Conservation (phyloP, 2,888 invertebrate species). For the Parnassius apollo region DNA sequence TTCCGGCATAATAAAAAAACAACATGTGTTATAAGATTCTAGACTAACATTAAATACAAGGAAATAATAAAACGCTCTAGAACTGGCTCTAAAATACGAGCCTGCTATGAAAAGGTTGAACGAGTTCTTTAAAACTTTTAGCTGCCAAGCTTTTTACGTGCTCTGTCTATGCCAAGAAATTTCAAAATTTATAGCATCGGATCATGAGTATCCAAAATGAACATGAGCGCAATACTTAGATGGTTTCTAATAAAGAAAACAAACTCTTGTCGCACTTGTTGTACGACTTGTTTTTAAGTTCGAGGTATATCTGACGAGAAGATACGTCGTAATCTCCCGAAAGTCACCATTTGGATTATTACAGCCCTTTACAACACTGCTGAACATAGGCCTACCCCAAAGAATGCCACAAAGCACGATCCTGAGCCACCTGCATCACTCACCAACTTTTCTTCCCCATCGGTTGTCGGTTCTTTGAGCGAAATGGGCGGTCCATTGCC, state of each 20-base stretch:
- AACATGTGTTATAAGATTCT: neutral
- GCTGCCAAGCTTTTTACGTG: conserved; percentile 19
- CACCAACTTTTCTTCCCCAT: too few species aligned
- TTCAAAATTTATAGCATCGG: conserved; percentile 15
- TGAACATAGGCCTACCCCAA: too few species aligned
- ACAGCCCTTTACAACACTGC: neutral
- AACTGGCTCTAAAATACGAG: conserved; percentile 12
- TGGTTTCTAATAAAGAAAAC: neutral
- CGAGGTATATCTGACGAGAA: too few species aligned
- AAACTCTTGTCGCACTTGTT: too few species aligned
- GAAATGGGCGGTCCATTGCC: too few species aligned
- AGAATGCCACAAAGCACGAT: too few species aligned
- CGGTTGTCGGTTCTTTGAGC: too few species aligned
- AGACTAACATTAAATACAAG: neutral
- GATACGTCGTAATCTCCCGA: too few species aligned
- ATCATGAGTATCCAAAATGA: conserved; percentile 10
- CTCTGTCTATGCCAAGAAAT: conserved; percentile 15
- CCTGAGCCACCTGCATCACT: too few species aligned
- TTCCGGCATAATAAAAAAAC: neutral
- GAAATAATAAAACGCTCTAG: conserved; percentile 4
- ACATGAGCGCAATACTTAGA: neutral
- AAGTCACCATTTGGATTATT: neutral
- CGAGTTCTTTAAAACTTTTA: conserved; percentile 22
- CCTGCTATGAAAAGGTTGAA: conserved; percentile 14
- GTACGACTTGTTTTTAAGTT: too few species aligned